Evolutionary conservation across 2,797 vertebrate genomes (phyloP).

Genomic region (Bradypodion ventrale): DNA sequence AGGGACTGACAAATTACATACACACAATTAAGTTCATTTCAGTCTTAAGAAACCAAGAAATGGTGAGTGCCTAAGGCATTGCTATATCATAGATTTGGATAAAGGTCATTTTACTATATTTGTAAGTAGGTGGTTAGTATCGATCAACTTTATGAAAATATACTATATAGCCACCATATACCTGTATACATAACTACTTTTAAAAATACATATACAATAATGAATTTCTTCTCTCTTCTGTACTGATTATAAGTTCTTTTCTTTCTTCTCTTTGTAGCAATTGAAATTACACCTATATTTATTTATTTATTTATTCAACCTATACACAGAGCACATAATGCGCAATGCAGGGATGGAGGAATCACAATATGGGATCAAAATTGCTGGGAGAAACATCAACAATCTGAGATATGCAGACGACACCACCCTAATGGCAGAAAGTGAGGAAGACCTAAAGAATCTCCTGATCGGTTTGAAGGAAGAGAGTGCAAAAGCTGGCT

Average conservation of each 20-base stretch:
- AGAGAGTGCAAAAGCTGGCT: too few relatives aligned
- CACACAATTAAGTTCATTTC: not conserved
- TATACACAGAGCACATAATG: too few relatives aligned
- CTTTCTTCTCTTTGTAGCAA: too few relatives aligned
- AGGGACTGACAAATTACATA: not conserved
- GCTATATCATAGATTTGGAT: not conserved
- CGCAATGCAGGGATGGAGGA: too few relatives aligned
- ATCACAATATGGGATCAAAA: too few relatives aligned
- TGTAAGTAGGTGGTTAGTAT: not conserved
- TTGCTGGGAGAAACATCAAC: too few relatives aligned
- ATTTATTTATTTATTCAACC: too few relatives aligned
- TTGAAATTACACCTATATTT: too few relatives aligned
- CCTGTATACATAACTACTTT: not conserved
- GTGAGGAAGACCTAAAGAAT: too few relatives aligned
- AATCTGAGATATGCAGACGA: too few relatives aligned
- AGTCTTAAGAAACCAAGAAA: conserved; percentile 25
- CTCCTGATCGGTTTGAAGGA: too few relatives aligned
- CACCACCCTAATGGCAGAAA: too few relatives aligned
- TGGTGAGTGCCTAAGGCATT: not conserved
- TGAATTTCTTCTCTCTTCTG: not conserved
- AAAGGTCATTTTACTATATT: not conserved
- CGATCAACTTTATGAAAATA: conserved; percentile 41
- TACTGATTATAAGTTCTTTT: not conserved
- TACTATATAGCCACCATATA: not conserved
- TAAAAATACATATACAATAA: conserved; percentile 15